Evolutionary conservation across 2,113 vertebrate species (phyloP), one percentile per base, ranked within the genome.

Genomic region (Turdus rufiventris): DNA sequence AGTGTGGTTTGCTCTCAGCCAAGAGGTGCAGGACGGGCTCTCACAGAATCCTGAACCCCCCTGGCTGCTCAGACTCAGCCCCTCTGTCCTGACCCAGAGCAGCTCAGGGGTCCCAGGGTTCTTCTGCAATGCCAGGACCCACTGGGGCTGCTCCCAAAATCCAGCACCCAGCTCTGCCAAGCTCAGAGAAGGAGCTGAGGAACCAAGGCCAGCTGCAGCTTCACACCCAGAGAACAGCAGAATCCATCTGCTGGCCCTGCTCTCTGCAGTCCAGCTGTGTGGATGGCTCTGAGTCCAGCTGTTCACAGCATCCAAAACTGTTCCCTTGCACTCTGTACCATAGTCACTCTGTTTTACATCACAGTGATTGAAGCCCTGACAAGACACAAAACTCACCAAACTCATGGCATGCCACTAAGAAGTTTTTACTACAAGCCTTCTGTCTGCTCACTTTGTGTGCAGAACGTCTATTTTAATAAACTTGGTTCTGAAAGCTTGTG

Each of bases 161-260:
- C 10, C n/a, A 33, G 50, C 19, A 43, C 34, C 21, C 56, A 12
- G 2, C 4, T 5, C 63, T 33, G 34, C 1, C 80, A 36, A 6
- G 70, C 4, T 36, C 48, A 21, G 15, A 1, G 7, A 15, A 20
- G 34, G 15, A 29, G 18, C 40, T 25, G 33, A 33, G 57, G 19
- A 72, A 34, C 43, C 42, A 18, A 10, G 34, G 63, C 14, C 21
- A 24, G 33, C 23, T 1, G 20, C 76, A 51, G 47, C 57, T 11
- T 3, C 62, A 16, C 3, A 1, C 5, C 4, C 68, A 50, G 2
- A 3, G 7, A 43, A 6, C 13, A 2, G 5, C 42, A 7, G 25
- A 21, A 48, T 26, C 2, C 40, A 4, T 4, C n/a, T 25, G 5
- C 8, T 28, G 70, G 54, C 50, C 10, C 61, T 18, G 40, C 40